These are phyloP conservation scores for Meriones unguiculatus DNA, from an alignment of 2,113 vertebrate genomes.

Conservation along the genomic window DNA sequence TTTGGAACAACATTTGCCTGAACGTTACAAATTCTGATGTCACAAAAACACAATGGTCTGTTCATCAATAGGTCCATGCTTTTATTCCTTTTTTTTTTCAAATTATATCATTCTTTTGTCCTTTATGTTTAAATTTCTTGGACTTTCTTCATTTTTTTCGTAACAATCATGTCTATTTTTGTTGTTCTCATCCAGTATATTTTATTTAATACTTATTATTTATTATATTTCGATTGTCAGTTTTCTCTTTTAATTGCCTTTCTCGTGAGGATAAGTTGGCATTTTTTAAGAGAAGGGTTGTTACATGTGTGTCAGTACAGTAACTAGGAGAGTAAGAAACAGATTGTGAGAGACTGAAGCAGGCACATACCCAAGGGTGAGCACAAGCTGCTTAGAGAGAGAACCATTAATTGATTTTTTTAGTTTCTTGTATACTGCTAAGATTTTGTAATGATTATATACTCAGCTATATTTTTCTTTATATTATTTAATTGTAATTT, in stretches of 20 bases:
- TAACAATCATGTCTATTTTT: background rate
- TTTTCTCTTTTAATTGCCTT: background rate
- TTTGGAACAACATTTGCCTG: background rate
- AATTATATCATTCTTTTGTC: background rate
- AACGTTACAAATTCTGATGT: background rate
- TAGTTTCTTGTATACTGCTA: background rate
- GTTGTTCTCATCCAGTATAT: background rate
- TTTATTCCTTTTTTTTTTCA: background rate
- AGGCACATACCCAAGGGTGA: background rate
- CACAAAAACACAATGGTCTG: background rate
- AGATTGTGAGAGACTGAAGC: background rate
- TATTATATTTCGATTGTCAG: background rate
- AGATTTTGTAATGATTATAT: background rate
- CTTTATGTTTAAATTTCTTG: background rate
- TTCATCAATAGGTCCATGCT: background rate
- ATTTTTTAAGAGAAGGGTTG: background rate
- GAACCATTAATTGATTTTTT: background rate
- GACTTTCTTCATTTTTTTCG: background rate
- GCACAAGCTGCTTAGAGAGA: background rate
- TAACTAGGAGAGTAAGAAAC: background rate
- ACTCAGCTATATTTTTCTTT: background rate
- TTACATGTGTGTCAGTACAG: background rate
- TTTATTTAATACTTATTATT: background rate
- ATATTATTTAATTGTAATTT: background rate
- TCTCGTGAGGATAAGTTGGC: background rate